A percentile compares a stretch with the other conserved stretches of the same genome.
phyloP scores from a whole-genome alignment of 2,888 invertebrate genomes.

The Hetaerina titia region DNA sequence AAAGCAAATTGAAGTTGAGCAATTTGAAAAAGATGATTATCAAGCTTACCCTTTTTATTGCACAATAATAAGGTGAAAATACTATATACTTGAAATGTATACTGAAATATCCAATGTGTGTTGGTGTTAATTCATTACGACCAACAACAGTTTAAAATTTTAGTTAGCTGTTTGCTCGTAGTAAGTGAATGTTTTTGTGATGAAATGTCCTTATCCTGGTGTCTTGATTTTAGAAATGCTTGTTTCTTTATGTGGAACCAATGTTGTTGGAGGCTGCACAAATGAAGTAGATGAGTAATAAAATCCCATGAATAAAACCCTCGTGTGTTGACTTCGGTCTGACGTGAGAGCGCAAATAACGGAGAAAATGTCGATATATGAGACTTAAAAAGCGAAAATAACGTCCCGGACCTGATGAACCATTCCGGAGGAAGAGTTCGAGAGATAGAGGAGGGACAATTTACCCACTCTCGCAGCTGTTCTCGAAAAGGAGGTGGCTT shows the following conservation, averaged over 20 bases:
- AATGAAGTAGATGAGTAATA: not conserved
- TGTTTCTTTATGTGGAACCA: too few relatives aligned
- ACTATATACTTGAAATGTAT: not conserved
- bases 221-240: too few relatives aligned
- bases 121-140: not conserved
- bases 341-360: not conserved
- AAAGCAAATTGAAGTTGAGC: not conserved
- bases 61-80: not conserved
- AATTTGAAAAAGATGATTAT: not conserved
- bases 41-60: not conserved
- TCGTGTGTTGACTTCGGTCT: not conserved
- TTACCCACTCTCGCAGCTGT: not conserved
- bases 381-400: not conserved
- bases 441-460: conserved; percentile 24
- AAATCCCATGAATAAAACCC: not conserved
- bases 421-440: not conserved
- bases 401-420: not conserved
- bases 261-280: not conserved
- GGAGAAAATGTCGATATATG: too few relatives aligned
- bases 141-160: too few relatives aligned
- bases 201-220: too few relatives aligned
- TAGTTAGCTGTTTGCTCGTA: too few relatives aligned
- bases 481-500: not conserved
- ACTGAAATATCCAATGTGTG: not conserved
- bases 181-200: too few relatives aligned